Base-by-base conservation (phyloP, 2,797 vertebrate species). In the Poeciliopsis paucimaculata region DNA sequence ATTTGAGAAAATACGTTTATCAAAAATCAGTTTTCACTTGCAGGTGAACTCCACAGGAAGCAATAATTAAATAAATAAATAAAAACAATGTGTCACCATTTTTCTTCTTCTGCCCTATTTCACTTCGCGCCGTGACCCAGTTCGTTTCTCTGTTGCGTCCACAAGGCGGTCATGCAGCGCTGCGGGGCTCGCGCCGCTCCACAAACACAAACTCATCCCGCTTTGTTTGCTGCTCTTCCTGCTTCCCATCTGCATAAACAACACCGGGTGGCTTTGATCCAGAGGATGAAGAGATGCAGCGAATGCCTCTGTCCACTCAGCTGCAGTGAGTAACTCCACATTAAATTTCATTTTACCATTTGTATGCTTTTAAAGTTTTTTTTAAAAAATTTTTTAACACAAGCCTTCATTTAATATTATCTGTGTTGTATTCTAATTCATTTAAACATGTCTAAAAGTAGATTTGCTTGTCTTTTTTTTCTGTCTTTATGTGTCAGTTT, bases 41-140 rank as follows among this genome's bases (percentile, higher is more conserved):
- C 9, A n/a, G 39, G 23, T 70, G 39, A 43, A 45, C 23, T n/a
- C 10, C 26, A 26, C 36, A 12, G 36, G 12, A 13, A 36, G 62
- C 62, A 36, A 23, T 4, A 18, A 49, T 18, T 18, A 49, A 20
- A 49, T 49, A 7, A 39, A 39, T 2, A 34, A 9, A 18, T 10
- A 57, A 57, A 28, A 15, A 12, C 9, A 51, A 51, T 23, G 49
- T 45, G 36, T 23, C 66, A 70, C 39, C 23, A 23, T 15, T 15
- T 13, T n/a, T 75, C n/a, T 57, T 26, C 2, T 16, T 8, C 20
- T 60, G 88, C 73, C 80, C 88, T 80, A 81, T 82, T 88, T 87
- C 82, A 75, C 55, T 9, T 0, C 6, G 41, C 5, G 73, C 73
- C 1, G 0, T 84, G 88, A 87, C 90, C 87, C 87, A 88, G 76